Evolutionary conservation across 2,888 invertebrate genomes (phyloP).

Genomic region (Petrophora chlorosata): DNA sequence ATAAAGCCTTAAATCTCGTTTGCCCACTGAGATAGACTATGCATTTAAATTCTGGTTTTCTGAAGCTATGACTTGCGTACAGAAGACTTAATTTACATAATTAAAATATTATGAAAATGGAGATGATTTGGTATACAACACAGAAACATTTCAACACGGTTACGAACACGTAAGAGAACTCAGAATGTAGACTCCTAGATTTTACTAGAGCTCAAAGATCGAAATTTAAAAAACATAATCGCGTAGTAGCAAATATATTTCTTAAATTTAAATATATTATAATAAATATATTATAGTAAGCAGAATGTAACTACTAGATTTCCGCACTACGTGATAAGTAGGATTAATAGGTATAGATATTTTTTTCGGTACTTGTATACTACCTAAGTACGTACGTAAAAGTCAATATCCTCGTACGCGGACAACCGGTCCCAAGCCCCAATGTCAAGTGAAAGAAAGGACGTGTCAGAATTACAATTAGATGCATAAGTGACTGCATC

Average conservation of each 20-base stretch:
- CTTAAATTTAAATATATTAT: too few relatives aligned
- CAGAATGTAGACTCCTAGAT: too few relatives aligned
- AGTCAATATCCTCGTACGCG: slow-evolving; percentile 65
- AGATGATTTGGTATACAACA: slow-evolving; percentile 14
- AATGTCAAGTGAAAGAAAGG: slow-evolving; percentile 80
- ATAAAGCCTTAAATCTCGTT: too few relatives aligned
- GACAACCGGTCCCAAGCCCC: slow-evolving; percentile 62
- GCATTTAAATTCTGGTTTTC: slow-evolving; percentile 13
- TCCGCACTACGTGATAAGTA: slow-evolving; percentile 9
- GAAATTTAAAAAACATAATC: too few relatives aligned
- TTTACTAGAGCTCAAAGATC: too few relatives aligned
- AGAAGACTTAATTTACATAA: slow-evolving; percentile 14
- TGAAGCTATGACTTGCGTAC: slow-evolving; percentile 11
- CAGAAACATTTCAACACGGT: slow-evolving; percentile 11
- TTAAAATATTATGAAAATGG: slow-evolving; percentile 18
- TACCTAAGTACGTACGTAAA: neutral
- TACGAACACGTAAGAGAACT: too few relatives aligned
- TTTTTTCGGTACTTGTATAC: neutral
- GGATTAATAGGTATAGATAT: neutral
- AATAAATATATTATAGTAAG: too few relatives aligned
- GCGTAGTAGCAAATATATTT: too few relatives aligned
- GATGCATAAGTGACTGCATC: slow-evolving; percentile 27
- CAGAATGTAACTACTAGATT: slow-evolving; percentile 7
- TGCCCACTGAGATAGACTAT: slow-evolving; percentile 3
- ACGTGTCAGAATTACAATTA: slow-evolving; percentile 60